phyloP scores from a whole-genome alignment of 2,797 vertebrate species.

The Cercopithecus diana region DNA sequence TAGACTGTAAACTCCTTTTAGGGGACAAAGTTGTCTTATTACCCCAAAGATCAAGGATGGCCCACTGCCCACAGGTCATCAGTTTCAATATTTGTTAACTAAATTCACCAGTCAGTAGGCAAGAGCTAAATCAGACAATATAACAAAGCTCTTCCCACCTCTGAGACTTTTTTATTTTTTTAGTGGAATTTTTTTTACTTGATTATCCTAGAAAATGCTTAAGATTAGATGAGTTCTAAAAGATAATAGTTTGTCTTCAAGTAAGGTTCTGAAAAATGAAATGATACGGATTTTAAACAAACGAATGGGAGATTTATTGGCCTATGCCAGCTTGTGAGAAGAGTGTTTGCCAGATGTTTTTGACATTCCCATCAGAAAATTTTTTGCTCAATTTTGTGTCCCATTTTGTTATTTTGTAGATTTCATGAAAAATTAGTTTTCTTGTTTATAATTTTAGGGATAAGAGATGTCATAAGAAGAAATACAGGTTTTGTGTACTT shows the following conservation, averaged over 20 bases:
- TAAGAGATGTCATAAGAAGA: slow-evolving; percentile 38
- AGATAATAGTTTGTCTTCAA: slow-evolving; percentile 19
- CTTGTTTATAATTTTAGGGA: slow-evolving; percentile 47
- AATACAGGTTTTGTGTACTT: slow-evolving; percentile 41
- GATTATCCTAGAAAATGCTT: slow-evolving; percentile 33
- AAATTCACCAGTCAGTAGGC: not conserved
- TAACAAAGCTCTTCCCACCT: not conserved
- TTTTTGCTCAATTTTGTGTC: slow-evolving; percentile 3
- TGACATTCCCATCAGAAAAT: not conserved
- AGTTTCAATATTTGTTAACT: slow-evolving; percentile 16
- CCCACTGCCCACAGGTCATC: not conserved
- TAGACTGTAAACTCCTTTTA: not conserved
- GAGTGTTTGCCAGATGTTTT: not conserved
- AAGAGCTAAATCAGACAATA: not conserved
- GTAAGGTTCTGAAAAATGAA: slow-evolving; percentile 37
- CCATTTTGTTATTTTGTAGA: slow-evolving; percentile 30
- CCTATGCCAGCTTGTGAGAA: slow-evolving; percentile 4
- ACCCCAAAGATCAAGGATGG: not conserved
- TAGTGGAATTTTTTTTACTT: slow-evolving; percentile 36
- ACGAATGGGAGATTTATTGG: not conserved
- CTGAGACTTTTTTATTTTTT: slow-evolving; percentile 2
- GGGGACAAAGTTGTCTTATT: not conserved
- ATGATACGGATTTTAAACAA: slow-evolving; percentile 1
- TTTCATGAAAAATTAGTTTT: not conserved
- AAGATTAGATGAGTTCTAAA: slow-evolving; percentile 6